Percentiles rank a stretch among this genome's conserved stretches.
Conservation (phyloP, 2,113 vertebrate species). For the Elanoides forficatus region DNA sequence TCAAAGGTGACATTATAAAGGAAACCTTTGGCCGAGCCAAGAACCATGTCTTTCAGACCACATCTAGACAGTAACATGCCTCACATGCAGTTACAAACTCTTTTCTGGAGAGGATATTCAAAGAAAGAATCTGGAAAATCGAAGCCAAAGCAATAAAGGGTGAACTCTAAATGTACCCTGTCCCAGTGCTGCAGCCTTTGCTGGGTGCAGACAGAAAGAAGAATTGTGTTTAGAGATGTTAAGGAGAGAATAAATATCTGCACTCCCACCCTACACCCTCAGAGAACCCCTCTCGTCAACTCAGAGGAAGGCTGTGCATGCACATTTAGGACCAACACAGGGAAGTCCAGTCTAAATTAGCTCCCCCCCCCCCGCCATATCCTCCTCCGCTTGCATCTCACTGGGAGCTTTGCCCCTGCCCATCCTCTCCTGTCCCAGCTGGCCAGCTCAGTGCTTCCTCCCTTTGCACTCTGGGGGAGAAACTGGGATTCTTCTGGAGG, state of each 20-base stretch:
- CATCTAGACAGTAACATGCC: neutral
- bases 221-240: too few species aligned
- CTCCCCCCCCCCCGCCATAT: too few species aligned
- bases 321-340: neutral
- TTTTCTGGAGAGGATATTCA: neutral
- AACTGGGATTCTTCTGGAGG: neutral
- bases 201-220: neutral
- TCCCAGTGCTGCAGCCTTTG: neutral
- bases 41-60: neutral
- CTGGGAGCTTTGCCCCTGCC: neutral
- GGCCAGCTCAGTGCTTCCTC: neutral
- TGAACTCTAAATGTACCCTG: neutral
- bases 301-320: neutral
- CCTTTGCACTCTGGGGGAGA: neutral
- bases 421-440: neutral
- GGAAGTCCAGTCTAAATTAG: neutral
- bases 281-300: neutral
- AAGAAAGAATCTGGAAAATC: neutral
- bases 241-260: neutral
- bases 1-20: conserved; percentile 35
- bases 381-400: neutral
- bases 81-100: neutral
- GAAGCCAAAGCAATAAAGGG: neutral
- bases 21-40: neutral
- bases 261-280: accelerated